Evolutionary conservation across 2,797 vertebrate genomes (phyloP), one percentile per base, ranked within the genome.

Genomic region (Oreonectes daqikongensis): DNA sequence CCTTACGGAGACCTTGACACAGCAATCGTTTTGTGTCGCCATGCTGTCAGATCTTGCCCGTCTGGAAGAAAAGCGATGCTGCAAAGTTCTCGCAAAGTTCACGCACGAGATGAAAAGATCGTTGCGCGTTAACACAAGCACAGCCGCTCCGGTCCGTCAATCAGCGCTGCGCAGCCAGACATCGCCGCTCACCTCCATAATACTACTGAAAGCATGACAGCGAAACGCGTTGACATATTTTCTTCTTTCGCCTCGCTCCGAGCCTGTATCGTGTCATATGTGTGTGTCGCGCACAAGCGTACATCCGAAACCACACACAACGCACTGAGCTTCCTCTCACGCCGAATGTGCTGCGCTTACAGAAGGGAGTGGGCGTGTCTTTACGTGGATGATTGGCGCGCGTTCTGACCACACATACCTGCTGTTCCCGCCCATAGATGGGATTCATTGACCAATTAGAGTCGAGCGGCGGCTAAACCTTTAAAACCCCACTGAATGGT

Each of bases 1-100:
- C 96, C 96, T 96, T 89, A 97, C 84, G 22, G 94, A 95, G 87
- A 98, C 96, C 94, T 97, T 96, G 81, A 98, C 96, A 70, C 90
- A 94, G 91, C 95, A 96, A 89, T 97, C 96, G 79, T 91, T 92
- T 86, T 88, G 93, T 75, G 90, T 90, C 85, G 95, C 95, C 96
- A 97, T 97, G 84, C 78, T 72, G 83, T 32, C 35, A 68, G 68
- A 32, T 28, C 20, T 65, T 61, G 24, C 77, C 60, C 59, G 61
- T 59, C 64, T 63, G 72, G 69, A 46, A 71, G 79, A 28, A 76
- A 67, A 75, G 64, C 48, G 84, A 60, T 80, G 7, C 24, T 65
- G 75, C 46, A 6, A 63, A 40, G 72, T 75, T 71, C 40, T 42
- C 50, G 52, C 66, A 84, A 72, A 61, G 64, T 69, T 48, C 15